Evolutionary conservation across 2,113 vertebrate species (phyloP), one percentile per base, ranked within the genome.

Genomic region (Chaetodon auriga): DNA sequence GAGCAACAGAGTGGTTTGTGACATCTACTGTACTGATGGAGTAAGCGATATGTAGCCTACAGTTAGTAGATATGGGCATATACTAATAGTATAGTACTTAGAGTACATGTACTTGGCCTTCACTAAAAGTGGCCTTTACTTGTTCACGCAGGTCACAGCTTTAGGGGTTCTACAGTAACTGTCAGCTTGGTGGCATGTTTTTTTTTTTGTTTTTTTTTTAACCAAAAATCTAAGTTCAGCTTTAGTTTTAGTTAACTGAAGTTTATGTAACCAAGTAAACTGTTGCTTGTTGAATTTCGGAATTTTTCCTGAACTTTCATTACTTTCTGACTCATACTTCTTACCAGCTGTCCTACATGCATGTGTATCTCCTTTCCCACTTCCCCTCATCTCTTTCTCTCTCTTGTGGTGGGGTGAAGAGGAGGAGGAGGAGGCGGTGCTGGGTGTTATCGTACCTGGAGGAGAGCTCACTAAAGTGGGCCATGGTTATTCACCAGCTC

Each of bases 401-500:
- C 46, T 89, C 66, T 86, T 68, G 68, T 81, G 83, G 82, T 64
- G 58, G 35, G 54, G 45, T 38, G 55, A 68, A 46, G 73, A 58
- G 58, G 65, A 79, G 48, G 30, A 30, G 30, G 81, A 77, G 68
- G 81, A 77, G 75, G 82, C 69, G 77, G 81, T 75, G 74, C 78
- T 78, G 82, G 80, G 87, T 84, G 78, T 79, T 88, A 75, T 77
- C 30, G 16, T 91, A 92, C 87, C 88, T 91, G 90, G 70, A 91
- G 91, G 82, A 94, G 80, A 80, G 83, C 86, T 80, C 78, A 72
- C 81, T 92, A 90, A 95, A 95, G 89, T 95, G 94, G 95, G 95
- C 87, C 94, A 95, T 72, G 78, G 87, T 95, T 95, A 93, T 94
- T 95, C 92, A 95, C 93, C 91, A 92, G 81, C 92, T 87, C 87